Percentiles rank a stretch among this genome's conserved stretches.
These are phyloP conservation scores for Malurus melanocephalus DNA, from an alignment of 2,113 vertebrate genomes.

Conservation along the genomic window DNA sequence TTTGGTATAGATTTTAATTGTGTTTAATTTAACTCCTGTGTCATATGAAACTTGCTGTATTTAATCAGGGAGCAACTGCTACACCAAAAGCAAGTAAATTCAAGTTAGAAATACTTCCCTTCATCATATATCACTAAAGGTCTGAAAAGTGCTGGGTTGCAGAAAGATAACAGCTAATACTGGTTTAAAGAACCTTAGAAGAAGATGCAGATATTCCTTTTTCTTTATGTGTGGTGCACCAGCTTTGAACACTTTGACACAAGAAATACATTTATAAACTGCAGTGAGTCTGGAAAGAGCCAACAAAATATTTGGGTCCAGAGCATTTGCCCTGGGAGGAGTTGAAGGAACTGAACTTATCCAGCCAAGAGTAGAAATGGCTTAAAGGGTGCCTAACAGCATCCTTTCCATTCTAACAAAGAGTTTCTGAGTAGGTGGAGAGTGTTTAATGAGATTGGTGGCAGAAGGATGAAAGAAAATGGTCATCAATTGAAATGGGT, in stretches of 20 bases:
- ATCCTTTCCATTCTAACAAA: background rate
- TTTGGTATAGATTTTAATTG: background rate
- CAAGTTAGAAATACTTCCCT: background rate
- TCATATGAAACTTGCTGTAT: background rate
- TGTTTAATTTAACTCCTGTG: background rate
- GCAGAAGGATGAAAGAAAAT: background rate
- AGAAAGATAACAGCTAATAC: background rate
- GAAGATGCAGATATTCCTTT: fast-evolving
- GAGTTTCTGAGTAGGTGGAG: background rate
- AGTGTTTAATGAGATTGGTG: background rate
- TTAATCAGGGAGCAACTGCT: background rate
- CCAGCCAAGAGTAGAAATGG: background rate
- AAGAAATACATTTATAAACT: background rate
- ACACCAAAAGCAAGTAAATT: background rate
- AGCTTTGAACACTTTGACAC: background rate
- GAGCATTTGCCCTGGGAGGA: background rate
- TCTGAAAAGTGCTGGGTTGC: background rate
- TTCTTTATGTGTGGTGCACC: background rate
- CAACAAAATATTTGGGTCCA: background rate
- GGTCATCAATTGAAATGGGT: fast-evolving
- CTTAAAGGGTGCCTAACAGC: background rate
- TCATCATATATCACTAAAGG: background rate
- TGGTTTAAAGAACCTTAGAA: background rate
- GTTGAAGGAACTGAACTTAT: background rate
- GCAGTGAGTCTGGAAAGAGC: background rate